phyloP scores from a whole-genome alignment of 2,113 vertebrate species.

The Pavo muticus region DNA sequence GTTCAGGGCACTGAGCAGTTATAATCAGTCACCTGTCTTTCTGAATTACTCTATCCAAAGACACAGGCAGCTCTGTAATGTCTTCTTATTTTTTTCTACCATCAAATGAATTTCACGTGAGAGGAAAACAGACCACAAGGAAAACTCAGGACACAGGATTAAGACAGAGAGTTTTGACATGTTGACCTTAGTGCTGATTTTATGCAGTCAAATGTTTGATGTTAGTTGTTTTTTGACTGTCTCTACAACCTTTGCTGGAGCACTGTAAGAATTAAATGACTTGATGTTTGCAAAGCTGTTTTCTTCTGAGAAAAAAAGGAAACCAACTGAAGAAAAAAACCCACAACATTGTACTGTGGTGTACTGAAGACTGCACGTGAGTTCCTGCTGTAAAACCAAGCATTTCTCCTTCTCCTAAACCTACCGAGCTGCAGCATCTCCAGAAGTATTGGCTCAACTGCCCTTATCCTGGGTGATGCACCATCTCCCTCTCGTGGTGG shows the following conservation, averaged over 20 bases:
- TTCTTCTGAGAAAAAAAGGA: background rate
- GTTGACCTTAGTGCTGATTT: background rate
- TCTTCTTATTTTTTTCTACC: background rate
- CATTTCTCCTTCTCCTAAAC: accelerated
- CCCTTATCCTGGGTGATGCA: background rate
- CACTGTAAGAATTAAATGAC: background rate
- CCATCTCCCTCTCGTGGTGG: background rate
- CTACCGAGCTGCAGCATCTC: background rate
- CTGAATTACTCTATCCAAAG: conserved; percentile 34
- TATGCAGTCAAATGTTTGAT: background rate
- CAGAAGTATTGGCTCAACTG: background rate
- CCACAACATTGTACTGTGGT: background rate
- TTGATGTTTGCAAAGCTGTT: background rate
- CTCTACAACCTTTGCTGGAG: accelerated
- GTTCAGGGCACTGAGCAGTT: background rate
- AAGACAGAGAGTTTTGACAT: background rate
- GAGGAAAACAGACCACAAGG: background rate
- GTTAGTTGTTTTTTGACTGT: no score
- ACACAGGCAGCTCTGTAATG: background rate
- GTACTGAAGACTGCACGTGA: background rate
- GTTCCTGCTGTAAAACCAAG: background rate
- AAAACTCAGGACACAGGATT: background rate
- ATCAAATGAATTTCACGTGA: background rate
- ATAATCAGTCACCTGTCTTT: conserved; percentile 45
- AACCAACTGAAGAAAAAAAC: background rate